Conservation (phyloP, 1,140 invertebrate genomes). For the Bilobella aurantiaca region DNA sequence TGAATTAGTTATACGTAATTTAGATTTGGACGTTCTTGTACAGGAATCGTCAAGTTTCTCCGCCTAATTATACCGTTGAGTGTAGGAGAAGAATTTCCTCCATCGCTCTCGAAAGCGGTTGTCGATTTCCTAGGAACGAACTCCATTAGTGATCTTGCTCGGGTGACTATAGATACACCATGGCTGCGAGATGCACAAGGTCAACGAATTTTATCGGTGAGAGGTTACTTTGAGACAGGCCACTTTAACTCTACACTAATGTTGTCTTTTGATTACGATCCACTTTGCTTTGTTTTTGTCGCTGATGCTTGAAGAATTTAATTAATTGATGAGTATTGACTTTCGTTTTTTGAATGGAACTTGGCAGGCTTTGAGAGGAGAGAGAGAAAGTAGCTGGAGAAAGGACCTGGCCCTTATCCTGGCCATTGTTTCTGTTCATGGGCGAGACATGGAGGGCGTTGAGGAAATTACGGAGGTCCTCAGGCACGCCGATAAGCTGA, state of each 20-base stretch:
- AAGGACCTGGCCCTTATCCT: slow-evolving; percentile 20
- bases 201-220: slow-evolving; percentile 1
- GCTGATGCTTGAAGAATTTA: no score
- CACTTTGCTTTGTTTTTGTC: no score
- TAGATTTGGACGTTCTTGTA: background rate
- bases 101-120: slow-evolving; percentile 18
- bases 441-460: slow-evolving; percentile 16
- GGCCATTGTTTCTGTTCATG: slow-evolving; percentile 20
- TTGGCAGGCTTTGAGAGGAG: background rate
- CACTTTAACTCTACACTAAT: no score
- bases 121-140: slow-evolving; percentile 25
- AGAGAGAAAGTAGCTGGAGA: slow-evolving; percentile 9
- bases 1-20: background rate
- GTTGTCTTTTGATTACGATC: no score
- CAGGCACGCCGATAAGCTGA: slow-evolving; percentile 2
- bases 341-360: background rate
- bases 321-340: background rate
- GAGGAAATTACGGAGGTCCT: slow-evolving; percentile 21
- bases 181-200: slow-evolving; percentile 27
- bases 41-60: slow-evolving; percentile 27
- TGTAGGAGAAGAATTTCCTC: slow-evolving; percentile 16
- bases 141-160: slow-evolving; percentile 21
- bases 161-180: slow-evolving; percentile 17
- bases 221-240: no score
- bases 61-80: slow-evolving; percentile 12